Percentiles rank a stretch among this genome's conserved stretches.
These are phyloP conservation scores for Philaethria dido DNA, from an alignment of 2,888 invertebrate genomes.

Conservation along the genomic window DNA sequence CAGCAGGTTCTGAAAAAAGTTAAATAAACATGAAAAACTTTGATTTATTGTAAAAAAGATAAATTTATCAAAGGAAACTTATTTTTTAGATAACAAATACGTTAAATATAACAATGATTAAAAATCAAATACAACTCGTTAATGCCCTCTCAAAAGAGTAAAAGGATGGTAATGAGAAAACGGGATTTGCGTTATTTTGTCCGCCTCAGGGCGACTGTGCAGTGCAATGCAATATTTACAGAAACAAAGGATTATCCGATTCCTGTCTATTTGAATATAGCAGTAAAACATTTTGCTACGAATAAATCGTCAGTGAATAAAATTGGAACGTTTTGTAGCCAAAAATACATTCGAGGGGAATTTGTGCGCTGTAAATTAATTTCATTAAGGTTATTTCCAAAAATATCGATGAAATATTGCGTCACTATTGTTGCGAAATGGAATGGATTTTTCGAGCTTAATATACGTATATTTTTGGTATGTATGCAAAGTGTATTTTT, in stretches of 20 bases:
- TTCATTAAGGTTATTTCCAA: conserved; percentile 32
- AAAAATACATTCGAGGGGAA: conserved; percentile 30
- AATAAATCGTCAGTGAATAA: conserved; percentile 36
- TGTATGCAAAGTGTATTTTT: conserved; percentile 10
- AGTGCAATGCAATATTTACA: conserved; percentile 42
- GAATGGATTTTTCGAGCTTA: not conserved
- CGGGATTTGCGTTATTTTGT: conserved; percentile 37
- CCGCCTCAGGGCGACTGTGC: conserved; percentile 41
- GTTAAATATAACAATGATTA: conserved; percentile 20
- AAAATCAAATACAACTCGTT: conserved; percentile 32
- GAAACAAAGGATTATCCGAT: conserved; percentile 46
- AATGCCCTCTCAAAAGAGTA: conserved; percentile 30
- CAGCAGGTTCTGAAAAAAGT: too few relatives aligned
- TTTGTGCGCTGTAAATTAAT: conserved; percentile 36
- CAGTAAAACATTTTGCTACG: conserved; percentile 46
- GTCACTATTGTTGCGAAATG: conserved; percentile 20
- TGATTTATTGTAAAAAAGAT: too few relatives aligned
- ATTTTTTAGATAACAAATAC: not conserved
- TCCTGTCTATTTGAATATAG: conserved; percentile 45
- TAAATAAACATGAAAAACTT: too few relatives aligned
- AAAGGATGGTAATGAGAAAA: conserved; percentile 40
- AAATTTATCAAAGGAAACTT: not conserved
- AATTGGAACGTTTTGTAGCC: conserved; percentile 39
- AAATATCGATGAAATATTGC: conserved; percentile 33
- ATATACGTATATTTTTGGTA: conserved; percentile 8